A percentile compares a stretch with the other conserved stretches of the same genome.
Conservation (phyloP, 2,888 invertebrate genomes). For the Iselma pallidipennis region DNA sequence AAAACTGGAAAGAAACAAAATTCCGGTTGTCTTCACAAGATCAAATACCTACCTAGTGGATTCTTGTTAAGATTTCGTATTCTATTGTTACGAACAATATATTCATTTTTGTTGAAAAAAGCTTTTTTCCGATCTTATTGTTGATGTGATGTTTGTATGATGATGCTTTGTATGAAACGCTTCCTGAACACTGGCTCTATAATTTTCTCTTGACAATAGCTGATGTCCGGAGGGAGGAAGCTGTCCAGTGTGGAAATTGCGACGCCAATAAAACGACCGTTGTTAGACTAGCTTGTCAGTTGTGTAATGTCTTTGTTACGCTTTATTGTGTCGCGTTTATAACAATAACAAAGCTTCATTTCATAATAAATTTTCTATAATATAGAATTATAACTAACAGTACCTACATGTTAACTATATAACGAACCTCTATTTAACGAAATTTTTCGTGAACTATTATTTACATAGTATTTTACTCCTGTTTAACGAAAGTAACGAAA, state of each 20-base stretch:
- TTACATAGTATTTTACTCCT: no score
- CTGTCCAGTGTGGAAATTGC: background rate
- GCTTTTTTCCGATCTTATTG: background rate
- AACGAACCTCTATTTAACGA: no score
- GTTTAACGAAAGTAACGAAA: no score
- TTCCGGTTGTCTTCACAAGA: no score
- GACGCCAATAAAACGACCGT: conserved; percentile 24
- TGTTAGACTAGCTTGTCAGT: conserved; percentile 35
- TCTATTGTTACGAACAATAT: no score
- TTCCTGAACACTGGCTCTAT: background rate
- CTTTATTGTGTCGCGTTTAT: conserved; percentile 30
- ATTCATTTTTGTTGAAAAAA: background rate
- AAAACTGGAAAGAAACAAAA: background rate
- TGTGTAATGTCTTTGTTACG: conserved; percentile 42
- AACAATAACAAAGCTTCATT: conserved; percentile 17
- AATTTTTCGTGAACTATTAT: no score
- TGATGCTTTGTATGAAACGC: background rate
- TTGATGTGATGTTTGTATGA: background rate
- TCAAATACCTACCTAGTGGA: no score
- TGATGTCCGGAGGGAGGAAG: conserved; percentile 3
- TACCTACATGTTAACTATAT: no score
- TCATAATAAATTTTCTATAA: conserved; percentile 37
- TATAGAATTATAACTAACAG: conserved; percentile 34
- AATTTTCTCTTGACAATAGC: conserved; percentile 4
- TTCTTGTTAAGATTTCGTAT: no score